Percentiles rank a stretch among this genome's conserved stretches.
These are phyloP conservation scores for Toxotes jaculatrix DNA, from an alignment of 2,113 vertebrate species.

Conservation along the genomic window DNA sequence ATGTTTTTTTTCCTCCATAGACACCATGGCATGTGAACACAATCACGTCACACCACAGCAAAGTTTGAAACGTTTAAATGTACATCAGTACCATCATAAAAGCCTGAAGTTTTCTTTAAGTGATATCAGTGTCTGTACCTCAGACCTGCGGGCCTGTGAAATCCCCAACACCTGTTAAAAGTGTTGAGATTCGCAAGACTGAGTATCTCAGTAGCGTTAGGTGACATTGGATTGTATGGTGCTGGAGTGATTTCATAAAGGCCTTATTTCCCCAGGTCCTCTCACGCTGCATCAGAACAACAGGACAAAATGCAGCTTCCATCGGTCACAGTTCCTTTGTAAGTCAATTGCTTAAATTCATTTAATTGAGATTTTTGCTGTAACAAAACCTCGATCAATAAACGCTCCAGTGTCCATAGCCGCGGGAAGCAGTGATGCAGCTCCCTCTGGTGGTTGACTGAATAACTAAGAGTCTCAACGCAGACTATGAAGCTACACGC, in stretches of 20 bases:
- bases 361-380: constrained; percentile 25
- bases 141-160: background rate
- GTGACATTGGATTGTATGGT: constrained; percentile 28
- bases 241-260: constrained; percentile 52
- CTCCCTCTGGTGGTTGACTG: constrained; percentile 59
- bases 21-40: constrained; percentile 80
- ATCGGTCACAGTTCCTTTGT: background rate
- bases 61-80: constrained; percentile 68
- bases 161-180: constrained; percentile 16
- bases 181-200: constrained; percentile 27
- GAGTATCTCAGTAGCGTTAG: constrained; percentile 22
- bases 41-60: constrained; percentile 79
- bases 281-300: constrained; percentile 17
- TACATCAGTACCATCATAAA: constrained; percentile 51
- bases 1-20: constrained; percentile 55
- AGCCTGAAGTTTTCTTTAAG: constrained; percentile 14
- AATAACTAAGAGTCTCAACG: constrained; percentile 6
- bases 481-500: background rate
- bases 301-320: constrained; percentile 17
- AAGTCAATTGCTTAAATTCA: background rate
- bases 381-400: constrained; percentile 33
- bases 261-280: constrained; percentile 39
- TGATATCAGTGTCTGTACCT: constrained; percentile 4
- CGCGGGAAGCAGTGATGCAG: constrained; percentile 66
- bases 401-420: constrained; percentile 52